phyloP scores from a whole-genome alignment of 2,113 vertebrate genomes.

The Trochalopteron elliotii region DNA sequence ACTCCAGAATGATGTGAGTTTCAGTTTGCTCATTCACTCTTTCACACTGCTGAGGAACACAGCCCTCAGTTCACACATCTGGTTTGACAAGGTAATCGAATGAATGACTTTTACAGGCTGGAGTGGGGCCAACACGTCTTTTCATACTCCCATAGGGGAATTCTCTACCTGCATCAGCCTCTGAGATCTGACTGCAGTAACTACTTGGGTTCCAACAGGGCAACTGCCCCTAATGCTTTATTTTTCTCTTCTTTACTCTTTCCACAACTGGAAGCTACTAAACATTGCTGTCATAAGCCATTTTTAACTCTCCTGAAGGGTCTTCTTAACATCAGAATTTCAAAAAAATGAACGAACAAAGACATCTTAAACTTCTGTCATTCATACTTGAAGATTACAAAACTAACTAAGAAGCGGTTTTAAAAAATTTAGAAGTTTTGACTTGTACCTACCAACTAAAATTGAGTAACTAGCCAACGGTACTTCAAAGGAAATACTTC shows the following conservation, averaged over 20 bases:
- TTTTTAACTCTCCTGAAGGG: background rate
- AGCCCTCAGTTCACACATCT: background rate
- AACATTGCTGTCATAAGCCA: background rate
- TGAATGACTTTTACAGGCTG: background rate
- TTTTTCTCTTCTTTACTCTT: background rate
- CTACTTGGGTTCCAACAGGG: background rate
- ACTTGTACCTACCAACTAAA: background rate
- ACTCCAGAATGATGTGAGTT: background rate
- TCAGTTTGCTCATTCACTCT: background rate
- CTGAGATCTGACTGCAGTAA: background rate
- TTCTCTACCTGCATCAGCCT: background rate
- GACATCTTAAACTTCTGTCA: background rate
- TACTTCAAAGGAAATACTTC: background rate
- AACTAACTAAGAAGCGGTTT: background rate
- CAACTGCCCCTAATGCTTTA: background rate
- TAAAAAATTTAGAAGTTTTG: background rate
- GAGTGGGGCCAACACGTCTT: background rate
- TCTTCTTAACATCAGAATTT: background rate
- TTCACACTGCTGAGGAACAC: background rate
- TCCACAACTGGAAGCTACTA: background rate
- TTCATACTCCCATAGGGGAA: background rate
- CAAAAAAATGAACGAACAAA: background rate
- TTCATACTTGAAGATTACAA: background rate
- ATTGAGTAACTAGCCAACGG: background rate
- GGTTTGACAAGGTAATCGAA: background rate